Conservation (phyloP, 2,113 vertebrate genomes). For the Isichthys henryi region DNA sequence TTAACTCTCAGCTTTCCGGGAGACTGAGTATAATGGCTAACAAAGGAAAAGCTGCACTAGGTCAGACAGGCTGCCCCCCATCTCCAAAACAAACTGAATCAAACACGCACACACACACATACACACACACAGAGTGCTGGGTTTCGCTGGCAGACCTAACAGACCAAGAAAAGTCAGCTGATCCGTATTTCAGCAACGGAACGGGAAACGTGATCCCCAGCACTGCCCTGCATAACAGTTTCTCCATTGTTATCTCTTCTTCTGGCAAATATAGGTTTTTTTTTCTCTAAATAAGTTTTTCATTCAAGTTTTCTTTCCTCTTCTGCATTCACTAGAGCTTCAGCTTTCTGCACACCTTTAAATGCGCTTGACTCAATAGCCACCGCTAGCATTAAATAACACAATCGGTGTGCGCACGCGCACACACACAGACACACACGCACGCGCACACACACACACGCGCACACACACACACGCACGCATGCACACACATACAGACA, state of each 20-base stretch:
- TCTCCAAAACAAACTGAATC: conserved; percentile 12
- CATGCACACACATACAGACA: background rate
- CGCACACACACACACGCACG: background rate
- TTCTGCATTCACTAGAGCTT: background rate
- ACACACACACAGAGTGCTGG: conserved; percentile 22
- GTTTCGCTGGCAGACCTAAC: conserved; percentile 23
- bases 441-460: too few species aligned
- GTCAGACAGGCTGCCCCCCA: background rate
- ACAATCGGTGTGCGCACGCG: background rate
- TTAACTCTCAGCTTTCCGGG: background rate
- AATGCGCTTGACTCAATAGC: background rate
- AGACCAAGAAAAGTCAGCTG: conserved; percentile 35
- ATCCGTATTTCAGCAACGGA: conserved; percentile 32
- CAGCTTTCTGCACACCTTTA: background rate
- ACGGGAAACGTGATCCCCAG: conserved; percentile 40
- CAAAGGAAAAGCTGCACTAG: background rate
- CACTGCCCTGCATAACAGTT: conserved; percentile 31
- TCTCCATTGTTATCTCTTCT: conserved; percentile 31
- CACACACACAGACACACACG: background rate
- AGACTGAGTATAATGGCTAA: background rate
- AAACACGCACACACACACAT: conserved; percentile 21
- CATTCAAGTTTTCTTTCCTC: background rate
- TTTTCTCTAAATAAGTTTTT: background rate
- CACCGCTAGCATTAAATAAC: background rate
- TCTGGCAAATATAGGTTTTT: conserved; percentile 10